Evolutionary conservation across 2,797 vertebrate genomes (phyloP).

Genomic region (Cossypha polioptera): DNA sequence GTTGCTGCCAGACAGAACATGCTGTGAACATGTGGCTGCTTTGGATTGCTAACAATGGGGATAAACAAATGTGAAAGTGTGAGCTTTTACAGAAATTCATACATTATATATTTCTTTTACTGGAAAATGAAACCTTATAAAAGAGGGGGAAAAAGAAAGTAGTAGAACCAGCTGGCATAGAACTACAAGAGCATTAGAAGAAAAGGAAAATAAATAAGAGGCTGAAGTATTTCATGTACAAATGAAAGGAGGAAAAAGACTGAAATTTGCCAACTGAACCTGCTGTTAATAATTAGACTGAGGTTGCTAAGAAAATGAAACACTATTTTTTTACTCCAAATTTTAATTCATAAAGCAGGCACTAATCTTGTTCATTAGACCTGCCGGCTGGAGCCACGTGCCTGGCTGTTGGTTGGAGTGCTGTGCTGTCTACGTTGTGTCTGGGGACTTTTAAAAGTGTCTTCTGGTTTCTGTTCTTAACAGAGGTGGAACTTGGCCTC

Average conservation of each 20-base stretch:
- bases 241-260: not conserved
- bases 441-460: conserved; percentile 48
- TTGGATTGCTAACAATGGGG: conserved; percentile 21
- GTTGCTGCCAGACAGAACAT: conserved; percentile 11
- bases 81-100: conserved; percentile 40
- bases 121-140: conserved; percentile 53
- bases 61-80: not conserved
- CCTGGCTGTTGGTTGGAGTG: not conserved
- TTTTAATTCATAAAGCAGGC: conserved; percentile 60
- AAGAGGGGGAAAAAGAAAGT: not conserved
- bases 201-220: conserved; percentile 48
- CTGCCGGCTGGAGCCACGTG: not conserved
- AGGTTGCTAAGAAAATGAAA: conserved; percentile 70
- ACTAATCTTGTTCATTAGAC: conserved; percentile 13
- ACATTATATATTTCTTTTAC: conserved; percentile 56
- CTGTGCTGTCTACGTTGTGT: not conserved
- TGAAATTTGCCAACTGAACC: conserved; percentile 39
- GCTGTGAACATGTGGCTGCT: conserved; percentile 26
- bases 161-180: conserved; percentile 5
- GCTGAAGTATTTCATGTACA: conserved; percentile 23
- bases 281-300: conserved; percentile 68
- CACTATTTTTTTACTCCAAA: conserved; percentile 38
- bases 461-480: conserved; percentile 44
- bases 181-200: conserved; percentile 9
- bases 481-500: not conserved